Evolutionary conservation across 1,140 invertebrate genomes (phyloP).

Genomic region (Rhopalosiphum maidis): DNA sequence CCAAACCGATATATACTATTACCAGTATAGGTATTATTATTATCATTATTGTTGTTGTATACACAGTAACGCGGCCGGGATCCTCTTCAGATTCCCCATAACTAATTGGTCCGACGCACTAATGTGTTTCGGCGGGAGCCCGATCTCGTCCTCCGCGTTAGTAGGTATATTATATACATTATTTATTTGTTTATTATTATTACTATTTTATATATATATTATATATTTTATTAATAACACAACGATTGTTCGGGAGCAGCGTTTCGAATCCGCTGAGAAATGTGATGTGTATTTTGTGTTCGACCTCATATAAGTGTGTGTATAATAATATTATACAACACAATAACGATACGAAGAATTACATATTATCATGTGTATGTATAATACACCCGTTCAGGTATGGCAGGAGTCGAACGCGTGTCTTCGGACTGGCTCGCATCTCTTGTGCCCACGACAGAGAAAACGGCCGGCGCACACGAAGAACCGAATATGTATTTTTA

Average conservation of each 20-base stretch:
- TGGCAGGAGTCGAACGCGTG: neutral
- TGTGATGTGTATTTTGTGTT: conserved; percentile 49
- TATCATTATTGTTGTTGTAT: neutral
- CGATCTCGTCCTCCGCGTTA: too few relatives aligned
- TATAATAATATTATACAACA: neutral
- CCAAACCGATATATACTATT: conserved; percentile 33
- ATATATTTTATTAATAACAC: conserved; percentile 46
- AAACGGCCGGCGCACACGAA: neutral
- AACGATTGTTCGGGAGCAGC: conserved; percentile 24
- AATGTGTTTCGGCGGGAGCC: conserved; percentile 25
- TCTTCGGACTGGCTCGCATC: neutral
- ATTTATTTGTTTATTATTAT: conserved; percentile 21
- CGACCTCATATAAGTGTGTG: neutral
- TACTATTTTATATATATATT: neutral
- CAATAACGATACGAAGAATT: neutral
- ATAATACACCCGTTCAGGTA: neutral
- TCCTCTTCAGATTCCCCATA: conserved; percentile 48
- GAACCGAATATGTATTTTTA: neutral
- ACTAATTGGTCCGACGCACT: conserved; percentile 52
- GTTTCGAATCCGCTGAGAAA: conserved; percentile 51
- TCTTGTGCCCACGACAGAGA: neutral
- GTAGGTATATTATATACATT: conserved; percentile 1
- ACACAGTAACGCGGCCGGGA: neutral
- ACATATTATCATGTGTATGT: neutral
- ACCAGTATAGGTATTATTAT: neutral